A percentile compares a stretch with the other conserved stretches of the same genome.
These are phyloP conservation scores for Axis porcinus DNA, from an alignment of 2,113 vertebrate genomes.

Conservation along the genomic window DNA sequence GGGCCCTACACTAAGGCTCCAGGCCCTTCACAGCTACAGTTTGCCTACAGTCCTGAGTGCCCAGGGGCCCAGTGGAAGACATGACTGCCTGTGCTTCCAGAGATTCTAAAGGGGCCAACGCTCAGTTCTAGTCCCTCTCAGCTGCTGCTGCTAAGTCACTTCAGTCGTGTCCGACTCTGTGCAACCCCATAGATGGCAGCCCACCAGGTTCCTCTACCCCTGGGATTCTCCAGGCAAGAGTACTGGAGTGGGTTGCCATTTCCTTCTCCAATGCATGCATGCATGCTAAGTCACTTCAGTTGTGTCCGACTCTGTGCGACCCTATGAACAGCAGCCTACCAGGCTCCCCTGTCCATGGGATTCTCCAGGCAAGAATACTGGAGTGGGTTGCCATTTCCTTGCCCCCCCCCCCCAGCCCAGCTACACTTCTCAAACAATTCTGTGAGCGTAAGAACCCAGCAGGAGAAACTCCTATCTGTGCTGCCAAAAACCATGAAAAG, in stretches of 20 bases:
- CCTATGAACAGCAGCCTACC: not conserved
- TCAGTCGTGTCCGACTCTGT: not conserved
- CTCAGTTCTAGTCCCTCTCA: not conserved
- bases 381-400: not conserved
- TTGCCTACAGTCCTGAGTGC: not conserved
- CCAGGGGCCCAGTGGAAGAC: not conserved
- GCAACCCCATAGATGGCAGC: accelerated
- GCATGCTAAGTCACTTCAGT: not conserved
- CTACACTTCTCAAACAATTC: not conserved
- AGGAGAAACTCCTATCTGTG: not conserved
- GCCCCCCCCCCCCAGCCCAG: not conserved
- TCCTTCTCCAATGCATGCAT: not conserved
- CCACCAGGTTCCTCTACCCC: not conserved
- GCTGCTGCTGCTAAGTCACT: not conserved
- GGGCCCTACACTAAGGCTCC: not conserved
- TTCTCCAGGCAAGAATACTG: not conserved
- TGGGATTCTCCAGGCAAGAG: not conserved
- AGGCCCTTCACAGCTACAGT: not conserved
- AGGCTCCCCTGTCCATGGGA: not conserved
- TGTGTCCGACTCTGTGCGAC: not conserved
- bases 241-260: not conserved
- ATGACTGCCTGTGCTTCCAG: not conserved
- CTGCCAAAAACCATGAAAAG: not conserved
- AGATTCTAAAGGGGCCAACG: not conserved
- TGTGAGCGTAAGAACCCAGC: not conserved